phyloP scores from a whole-genome alignment of 1,140 invertebrate species.

The Tigriopus japonicus region DNA sequence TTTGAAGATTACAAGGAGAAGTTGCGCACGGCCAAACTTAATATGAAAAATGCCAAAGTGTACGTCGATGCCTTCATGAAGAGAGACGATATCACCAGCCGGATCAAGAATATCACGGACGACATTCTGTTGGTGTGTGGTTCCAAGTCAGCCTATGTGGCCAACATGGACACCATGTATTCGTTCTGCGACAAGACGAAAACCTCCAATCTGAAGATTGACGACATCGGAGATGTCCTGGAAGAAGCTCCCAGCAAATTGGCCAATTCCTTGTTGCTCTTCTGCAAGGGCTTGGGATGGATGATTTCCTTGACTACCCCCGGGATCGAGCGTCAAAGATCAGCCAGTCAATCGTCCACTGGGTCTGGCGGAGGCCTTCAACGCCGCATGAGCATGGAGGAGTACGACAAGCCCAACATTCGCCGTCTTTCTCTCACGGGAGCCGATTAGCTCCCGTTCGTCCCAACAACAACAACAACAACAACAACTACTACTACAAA shows the following conservation, averaged over 20 bases:
- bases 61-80: slow-evolving; percentile 11
- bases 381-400: slow-evolving; percentile 45
- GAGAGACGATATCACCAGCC: slow-evolving; percentile 32
- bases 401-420: slow-evolving; percentile 56
- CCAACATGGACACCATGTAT: slow-evolving; percentile 53
- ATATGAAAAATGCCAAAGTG: not conserved
- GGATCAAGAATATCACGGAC: slow-evolving; percentile 42
- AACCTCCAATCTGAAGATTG: slow-evolving; percentile 59
- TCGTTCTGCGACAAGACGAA: slow-evolving; percentile 56
- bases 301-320: slow-evolving; percentile 49
- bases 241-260: slow-evolving; percentile 59
- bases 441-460: not conserved
- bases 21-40: not conserved
- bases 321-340: slow-evolving; percentile 39
- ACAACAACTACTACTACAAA: too few relatives aligned
- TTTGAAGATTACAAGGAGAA: not conserved
- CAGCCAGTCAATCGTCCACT: slow-evolving; percentile 33
- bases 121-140: slow-evolving; percentile 64
- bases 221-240: slow-evolving; percentile 55
- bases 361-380: slow-evolving; percentile 27
- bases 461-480: too few relatives aligned
- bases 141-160: slow-evolving; percentile 45
- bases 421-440: slow-evolving; percentile 44
- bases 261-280: slow-evolving; percentile 54
- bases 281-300: slow-evolving; percentile 57